These are phyloP conservation scores for Petrophora chlorosata DNA, from an alignment of 2,888 invertebrate genomes.

Conservation along the genomic window DNA sequence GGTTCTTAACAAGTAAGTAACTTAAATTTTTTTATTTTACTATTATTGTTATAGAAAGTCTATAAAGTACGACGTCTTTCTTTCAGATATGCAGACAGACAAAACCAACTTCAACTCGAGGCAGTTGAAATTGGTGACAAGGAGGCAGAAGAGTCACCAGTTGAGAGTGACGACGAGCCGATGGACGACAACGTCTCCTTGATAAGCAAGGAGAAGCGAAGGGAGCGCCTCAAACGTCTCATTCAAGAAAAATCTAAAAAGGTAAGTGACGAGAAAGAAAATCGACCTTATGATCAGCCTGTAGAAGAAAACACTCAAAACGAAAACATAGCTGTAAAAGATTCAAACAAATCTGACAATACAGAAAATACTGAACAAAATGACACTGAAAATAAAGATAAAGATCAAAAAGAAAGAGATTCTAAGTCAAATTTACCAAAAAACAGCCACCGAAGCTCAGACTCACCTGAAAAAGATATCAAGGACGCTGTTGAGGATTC, in stretches of 20 bases:
- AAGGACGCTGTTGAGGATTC: background rate
- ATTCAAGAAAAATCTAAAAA: conserved; percentile 63
- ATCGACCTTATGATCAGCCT: conserved; percentile 11
- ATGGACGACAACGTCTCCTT: conserved; percentile 50
- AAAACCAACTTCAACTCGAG: conserved; percentile 69
- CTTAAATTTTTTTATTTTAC: conserved; percentile 3
- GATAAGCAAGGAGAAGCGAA: conserved; percentile 63
- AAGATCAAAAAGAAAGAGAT: background rate
- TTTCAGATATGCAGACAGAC: conserved; percentile 69
- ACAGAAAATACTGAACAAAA: conserved; percentile 22
- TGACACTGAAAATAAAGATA: conserved; percentile 7
- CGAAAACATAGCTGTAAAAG: conserved; percentile 18
- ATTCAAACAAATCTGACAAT: conserved; percentile 1
- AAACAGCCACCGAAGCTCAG: background rate
- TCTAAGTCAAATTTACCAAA: background rate
- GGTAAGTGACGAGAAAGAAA: conserved; percentile 35
- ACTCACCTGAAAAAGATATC: background rate
- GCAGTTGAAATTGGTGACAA: conserved; percentile 73
- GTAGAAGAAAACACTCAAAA: conserved; percentile 23
- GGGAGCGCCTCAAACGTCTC: conserved; percentile 62
- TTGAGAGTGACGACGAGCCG: conserved; percentile 70
- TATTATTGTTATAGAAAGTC: background rate
- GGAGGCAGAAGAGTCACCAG: conserved; percentile 74
- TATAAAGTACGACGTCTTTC: too few relatives aligned
- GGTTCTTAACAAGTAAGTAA: conserved; percentile 81